Percentiles rank a stretch among this genome's conserved stretches.
Conservation (phyloP, 64 coral and sea anemone genomes). For the Trachythela sp. region DNA sequence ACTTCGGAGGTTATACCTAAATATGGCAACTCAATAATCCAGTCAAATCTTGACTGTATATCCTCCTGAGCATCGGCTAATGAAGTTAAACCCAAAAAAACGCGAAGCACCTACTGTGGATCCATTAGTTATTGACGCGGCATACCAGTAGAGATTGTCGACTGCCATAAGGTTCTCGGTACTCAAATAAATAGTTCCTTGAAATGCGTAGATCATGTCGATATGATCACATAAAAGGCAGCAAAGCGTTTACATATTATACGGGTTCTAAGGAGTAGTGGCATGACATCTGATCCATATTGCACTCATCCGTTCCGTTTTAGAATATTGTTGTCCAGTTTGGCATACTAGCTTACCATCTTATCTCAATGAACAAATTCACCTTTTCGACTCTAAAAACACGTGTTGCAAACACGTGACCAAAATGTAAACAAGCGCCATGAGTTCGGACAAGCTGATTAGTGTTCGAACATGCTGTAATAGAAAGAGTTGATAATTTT, state of each 20-base stretch:
- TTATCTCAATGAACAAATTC: not conserved
- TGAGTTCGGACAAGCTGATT: too few species aligned
- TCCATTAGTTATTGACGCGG: not conserved
- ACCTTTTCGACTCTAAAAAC: not conserved
- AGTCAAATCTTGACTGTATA: not conserved
- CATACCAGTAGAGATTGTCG: not conserved
- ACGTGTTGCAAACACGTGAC: too few species aligned
- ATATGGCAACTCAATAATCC: not conserved
- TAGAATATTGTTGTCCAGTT: constrained; percentile 10
- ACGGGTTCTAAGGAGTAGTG: not conserved
- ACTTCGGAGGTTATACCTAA: too few species aligned
- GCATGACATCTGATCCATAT: not conserved
- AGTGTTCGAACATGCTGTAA: too few species aligned
- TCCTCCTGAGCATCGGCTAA: not conserved
- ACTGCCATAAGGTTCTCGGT: not conserved
- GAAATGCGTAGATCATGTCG: not conserved
- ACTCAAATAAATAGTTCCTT: not conserved
- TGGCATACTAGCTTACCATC: constrained; percentile 23
- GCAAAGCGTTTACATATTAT: not conserved
- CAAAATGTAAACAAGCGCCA: too few species aligned
- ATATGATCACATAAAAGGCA: not conserved
- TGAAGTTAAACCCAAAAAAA: not conserved
- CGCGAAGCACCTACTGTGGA: not conserved
- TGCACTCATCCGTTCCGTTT: constrained; percentile 6
- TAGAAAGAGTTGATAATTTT: too few species aligned